Evolutionary conservation across 2,797 vertebrate genomes (phyloP).

Genomic region (Acanthornis magna): DNA sequence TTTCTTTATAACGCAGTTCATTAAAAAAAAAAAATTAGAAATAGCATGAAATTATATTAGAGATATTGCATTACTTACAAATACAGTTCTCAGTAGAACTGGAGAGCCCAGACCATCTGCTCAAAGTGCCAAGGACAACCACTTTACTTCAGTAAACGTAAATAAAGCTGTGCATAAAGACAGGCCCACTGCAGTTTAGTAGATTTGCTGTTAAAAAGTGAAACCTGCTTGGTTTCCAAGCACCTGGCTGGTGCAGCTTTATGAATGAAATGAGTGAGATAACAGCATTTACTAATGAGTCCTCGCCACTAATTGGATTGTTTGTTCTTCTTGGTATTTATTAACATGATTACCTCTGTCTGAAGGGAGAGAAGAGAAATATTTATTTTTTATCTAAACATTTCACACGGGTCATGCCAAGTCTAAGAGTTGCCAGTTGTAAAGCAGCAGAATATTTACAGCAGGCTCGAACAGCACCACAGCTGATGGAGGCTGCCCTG

Average conservation of each 20-base stretch:
- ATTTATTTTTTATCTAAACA: neutral
- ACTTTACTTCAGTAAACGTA: neutral
- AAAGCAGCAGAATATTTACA: conserved; percentile 31
- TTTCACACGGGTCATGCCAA: neutral
- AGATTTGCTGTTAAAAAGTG: neutral
- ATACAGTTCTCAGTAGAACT: conserved; percentile 28
- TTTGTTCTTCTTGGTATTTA: neutral
- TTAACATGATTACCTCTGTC: neutral
- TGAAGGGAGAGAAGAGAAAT: neutral
- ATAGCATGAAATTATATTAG: neutral
- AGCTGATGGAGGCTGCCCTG: neutral
- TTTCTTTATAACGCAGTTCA: neutral
- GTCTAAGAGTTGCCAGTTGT: neutral
- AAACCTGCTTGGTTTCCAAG: neutral
- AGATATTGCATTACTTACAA: conserved; percentile 28
- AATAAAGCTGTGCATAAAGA: conserved; percentile 1
- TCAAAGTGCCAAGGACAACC: neutral
- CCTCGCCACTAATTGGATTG: neutral
- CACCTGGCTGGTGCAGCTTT: neutral
- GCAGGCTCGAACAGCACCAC: neutral
- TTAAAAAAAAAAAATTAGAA: neutral
- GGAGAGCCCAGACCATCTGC: conserved; percentile 52
- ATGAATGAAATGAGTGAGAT: neutral
- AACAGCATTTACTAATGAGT: neutral
- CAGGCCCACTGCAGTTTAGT: neutral